Conservation (phyloP, 2,797 vertebrate genomes). For the Hephaestus fuliginosus region DNA sequence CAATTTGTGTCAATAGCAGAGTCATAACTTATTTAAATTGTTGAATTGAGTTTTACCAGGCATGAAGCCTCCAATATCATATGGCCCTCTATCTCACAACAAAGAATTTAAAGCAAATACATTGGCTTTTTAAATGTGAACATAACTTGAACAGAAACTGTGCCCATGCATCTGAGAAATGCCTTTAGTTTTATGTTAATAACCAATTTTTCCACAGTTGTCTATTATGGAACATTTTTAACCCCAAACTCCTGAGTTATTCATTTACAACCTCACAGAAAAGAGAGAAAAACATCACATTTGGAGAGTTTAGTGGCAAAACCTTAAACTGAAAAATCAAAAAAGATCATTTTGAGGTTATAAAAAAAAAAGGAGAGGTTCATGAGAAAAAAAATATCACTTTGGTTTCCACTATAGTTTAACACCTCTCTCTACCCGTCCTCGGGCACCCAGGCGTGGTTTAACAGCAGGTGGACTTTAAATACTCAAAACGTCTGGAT, state of each 20-base stretch:
- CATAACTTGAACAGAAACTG: neutral
- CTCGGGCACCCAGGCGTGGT: neutral
- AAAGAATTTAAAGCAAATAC: neutral
- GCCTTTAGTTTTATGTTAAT: neutral
- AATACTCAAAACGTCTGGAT: conserved; percentile 11
- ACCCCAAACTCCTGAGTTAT: neutral
- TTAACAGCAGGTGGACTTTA: conserved; percentile 15
- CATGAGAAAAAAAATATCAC: neutral
- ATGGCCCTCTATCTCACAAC: neutral
- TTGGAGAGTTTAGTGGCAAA: neutral
- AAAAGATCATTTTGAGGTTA: neutral
- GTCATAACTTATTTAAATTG: neutral
- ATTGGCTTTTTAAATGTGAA: neutral
- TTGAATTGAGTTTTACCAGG: neutral
- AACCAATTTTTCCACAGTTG: neutral
- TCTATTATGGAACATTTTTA: neutral
- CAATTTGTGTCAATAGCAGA: neutral
- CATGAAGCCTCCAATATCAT: neutral
- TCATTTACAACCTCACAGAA: neutral
- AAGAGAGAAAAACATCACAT: neutral
- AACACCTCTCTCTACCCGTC: conserved; percentile 5
- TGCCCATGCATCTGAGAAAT: neutral
- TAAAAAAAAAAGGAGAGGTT: neutral
- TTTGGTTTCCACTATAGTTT: conserved; percentile 1
- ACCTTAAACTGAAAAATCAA: neutral